Evolutionary conservation across 2,113 vertebrate species (phyloP).

Genomic region (Nothocercus nigrocapillus): DNA sequence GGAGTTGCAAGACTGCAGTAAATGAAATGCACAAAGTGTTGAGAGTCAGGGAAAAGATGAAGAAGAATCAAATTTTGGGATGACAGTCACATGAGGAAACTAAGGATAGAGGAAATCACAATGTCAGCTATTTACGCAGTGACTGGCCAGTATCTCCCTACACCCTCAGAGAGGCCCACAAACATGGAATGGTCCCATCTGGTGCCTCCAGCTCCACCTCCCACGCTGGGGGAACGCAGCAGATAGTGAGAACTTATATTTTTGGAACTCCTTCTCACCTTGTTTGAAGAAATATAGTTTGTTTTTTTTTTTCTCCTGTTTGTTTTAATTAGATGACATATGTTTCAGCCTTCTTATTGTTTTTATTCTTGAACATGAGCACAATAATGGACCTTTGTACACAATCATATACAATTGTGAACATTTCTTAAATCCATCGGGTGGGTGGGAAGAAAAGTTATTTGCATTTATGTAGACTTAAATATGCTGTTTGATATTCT

Average conservation of each 20-base stretch:
- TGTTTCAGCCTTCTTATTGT: neutral
- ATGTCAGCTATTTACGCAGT: neutral
- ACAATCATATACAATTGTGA: neutral
- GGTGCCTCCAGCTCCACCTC: neutral
- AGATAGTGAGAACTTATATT: neutral
- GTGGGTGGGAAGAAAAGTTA: neutral
- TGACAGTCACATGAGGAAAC: neutral
- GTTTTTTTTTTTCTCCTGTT: neutral
- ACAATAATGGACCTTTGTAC: neutral
- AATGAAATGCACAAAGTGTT: neutral
- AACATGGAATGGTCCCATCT: accelerated
- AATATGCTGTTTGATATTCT: neutral
- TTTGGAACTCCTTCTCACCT: neutral
- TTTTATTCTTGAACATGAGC: neutral
- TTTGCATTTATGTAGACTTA: neutral
- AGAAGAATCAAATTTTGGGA: neutral
- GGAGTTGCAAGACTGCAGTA: neutral
- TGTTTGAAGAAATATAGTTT: neutral
- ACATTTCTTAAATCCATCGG: neutral
- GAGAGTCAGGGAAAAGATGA: neutral
- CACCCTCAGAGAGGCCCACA: neutral
- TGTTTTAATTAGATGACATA: neutral
- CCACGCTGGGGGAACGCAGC: accelerated
- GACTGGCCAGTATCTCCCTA: neutral
- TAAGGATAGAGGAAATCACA: neutral